These are phyloP conservation scores for Branchellion lobata DNA, from an alignment of 2,888 invertebrate genomes.

Conservation along the genomic window DNA sequence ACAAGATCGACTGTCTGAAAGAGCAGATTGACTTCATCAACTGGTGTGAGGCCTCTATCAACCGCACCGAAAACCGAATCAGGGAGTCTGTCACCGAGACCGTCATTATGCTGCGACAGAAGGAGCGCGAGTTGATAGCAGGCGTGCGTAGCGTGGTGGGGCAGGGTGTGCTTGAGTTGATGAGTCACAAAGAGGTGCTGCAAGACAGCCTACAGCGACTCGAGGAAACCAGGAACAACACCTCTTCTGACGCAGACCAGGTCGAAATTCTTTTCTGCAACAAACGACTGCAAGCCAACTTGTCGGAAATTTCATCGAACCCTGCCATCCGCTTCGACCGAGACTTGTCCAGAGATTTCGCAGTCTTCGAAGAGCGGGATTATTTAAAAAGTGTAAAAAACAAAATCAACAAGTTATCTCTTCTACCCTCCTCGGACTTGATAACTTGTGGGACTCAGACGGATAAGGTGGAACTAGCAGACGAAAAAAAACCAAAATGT, in stretches of 20 bases:
- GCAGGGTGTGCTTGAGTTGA: conserved; percentile 55
- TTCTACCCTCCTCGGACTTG: background rate
- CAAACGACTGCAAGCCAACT: conserved; percentile 59
- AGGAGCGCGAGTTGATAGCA: conserved; percentile 57
- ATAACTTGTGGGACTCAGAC: background rate
- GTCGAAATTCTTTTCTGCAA: conserved; percentile 60
- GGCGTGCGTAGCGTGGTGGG: conserved; percentile 57
- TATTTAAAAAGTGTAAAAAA: background rate
- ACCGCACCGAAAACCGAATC: conserved; percentile 58
- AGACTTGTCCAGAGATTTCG: conserved; percentile 53
- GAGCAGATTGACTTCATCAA: conserved; percentile 56
- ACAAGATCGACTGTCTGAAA: conserved; percentile 54
- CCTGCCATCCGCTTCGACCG: conserved; percentile 54
- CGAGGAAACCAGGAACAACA: conserved; percentile 57
- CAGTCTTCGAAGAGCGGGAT: conserved; percentile 51
- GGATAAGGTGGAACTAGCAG: background rate
- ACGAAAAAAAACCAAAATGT: background rate
- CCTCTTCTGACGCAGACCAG: conserved; percentile 59
- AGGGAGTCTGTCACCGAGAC: conserved; percentile 59
- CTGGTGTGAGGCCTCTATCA: conserved; percentile 57
- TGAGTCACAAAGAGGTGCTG: conserved; percentile 55
- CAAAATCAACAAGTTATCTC: background rate
- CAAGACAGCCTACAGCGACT: conserved; percentile 55
- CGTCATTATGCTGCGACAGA: conserved; percentile 53
- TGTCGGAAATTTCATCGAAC: conserved; percentile 55